phyloP scores from a whole-genome alignment of 2,797 vertebrate genomes.

The Acanthopagrus latus region DNA sequence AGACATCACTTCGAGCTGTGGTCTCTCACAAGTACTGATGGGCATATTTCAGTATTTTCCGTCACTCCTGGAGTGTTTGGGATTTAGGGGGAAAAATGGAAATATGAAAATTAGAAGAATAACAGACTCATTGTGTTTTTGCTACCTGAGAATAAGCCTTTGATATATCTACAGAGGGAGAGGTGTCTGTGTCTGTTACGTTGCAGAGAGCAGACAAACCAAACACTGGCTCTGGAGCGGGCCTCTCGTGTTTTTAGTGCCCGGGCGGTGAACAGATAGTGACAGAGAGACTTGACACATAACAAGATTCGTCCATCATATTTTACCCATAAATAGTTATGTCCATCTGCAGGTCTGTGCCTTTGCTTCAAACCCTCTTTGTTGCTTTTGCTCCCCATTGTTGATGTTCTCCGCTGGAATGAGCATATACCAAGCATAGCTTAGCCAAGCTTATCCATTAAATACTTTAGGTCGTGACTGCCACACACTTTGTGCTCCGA shows the following conservation, averaged over 20 bases:
- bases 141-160: too few species aligned
- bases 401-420: slow-evolving; percentile 26
- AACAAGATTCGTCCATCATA: neutral
- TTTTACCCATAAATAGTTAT: neutral
- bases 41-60: neutral
- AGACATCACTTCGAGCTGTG: neutral
- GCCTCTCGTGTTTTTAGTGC: too few species aligned
- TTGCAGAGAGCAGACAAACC: too few species aligned
- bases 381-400: slow-evolving; percentile 17
- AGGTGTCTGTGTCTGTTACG: too few species aligned
- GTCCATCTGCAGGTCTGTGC: neutral
- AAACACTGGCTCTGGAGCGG: too few species aligned
- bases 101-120: too few species aligned
- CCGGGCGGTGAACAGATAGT: neutral
- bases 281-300: neutral
- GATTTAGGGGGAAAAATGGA: too few species aligned
- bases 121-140: too few species aligned
- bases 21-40: neutral
- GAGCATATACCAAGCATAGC: slow-evolving; percentile 32
- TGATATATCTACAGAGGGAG: too few species aligned
- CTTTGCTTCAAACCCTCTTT: slow-evolving; percentile 17
- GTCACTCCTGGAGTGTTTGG: too few species aligned
- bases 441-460: slow-evolving; percentile 47
- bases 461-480: slow-evolving; percentile 45
- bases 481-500: slow-evolving; percentile 24